A percentile compares a stretch with the other conserved stretches of the same genome.
phyloP scores from a whole-genome alignment of 53 echinoderm and acorn worm species.

The Henricia sp. region DNA sequence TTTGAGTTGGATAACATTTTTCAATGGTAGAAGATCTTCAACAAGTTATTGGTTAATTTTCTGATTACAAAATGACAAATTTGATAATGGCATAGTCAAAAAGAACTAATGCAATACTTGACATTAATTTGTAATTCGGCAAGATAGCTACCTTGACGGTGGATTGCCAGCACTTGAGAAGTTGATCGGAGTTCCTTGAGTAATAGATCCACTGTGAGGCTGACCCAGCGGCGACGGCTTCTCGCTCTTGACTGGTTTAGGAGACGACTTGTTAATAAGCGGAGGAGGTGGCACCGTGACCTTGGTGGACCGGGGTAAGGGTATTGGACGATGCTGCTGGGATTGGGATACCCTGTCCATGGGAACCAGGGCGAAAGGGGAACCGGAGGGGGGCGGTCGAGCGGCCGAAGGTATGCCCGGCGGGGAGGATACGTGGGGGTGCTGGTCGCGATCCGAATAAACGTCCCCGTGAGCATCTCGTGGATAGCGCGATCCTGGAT shows the following conservation, averaged over 20 bases:
- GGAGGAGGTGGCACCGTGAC: constrained; percentile 88
- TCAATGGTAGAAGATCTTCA: no score
- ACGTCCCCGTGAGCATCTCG: constrained; percentile 33
- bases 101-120: no score
- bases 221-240: constrained; percentile 78
- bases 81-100: no score
- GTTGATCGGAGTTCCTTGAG: constrained; percentile 89
- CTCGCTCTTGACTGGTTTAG: constrained; percentile 91
- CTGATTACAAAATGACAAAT: no score
- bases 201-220: constrained; percentile 61
- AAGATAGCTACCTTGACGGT: constrained; percentile 68
- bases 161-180: constrained; percentile 70
- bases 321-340: constrained; percentile 64
- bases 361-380: constrained; percentile 88
- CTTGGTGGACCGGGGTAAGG: constrained; percentile 64
- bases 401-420: constrained; percentile 25
- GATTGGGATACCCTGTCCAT: constrained; percentile 57
- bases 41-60: no score
- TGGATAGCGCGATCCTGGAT: constrained; percentile 39
- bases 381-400: constrained; percentile 60
- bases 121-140: background rate
- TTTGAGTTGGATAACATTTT: no score
- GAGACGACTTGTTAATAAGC: constrained; percentile 82
- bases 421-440: constrained; percentile 56
- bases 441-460: constrained; percentile 49